A percentile compares a stretch with the other conserved stretches of the same genome.
phyloP scores from a whole-genome alignment of 2,888 invertebrate species.

The Agrochola macilenta region DNA sequence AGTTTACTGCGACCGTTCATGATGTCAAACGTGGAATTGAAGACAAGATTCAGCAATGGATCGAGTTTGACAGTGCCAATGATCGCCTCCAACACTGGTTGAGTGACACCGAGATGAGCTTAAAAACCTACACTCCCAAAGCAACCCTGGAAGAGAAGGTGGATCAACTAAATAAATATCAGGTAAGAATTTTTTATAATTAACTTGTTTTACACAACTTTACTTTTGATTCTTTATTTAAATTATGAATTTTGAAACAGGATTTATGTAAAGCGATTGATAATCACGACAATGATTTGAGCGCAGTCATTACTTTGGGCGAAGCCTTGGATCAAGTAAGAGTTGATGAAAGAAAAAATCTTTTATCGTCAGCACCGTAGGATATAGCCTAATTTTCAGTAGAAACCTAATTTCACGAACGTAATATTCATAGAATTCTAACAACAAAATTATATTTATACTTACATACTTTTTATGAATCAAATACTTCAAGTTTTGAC shows the following conservation, averaged over 20 bases:
- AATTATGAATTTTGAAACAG: constrained; percentile 89
- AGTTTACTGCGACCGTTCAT: constrained; percentile 93
- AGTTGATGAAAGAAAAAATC: constrained; percentile 71
- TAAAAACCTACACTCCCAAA: constrained; percentile 96
- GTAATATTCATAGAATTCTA: constrained; percentile 74
- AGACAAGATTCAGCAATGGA: constrained; percentile 97
- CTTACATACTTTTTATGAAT: constrained; percentile 54
- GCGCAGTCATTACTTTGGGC: constrained; percentile 93
- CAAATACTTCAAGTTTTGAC: constrained; percentile 59
- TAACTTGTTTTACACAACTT: constrained; percentile 25
- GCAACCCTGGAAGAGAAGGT: constrained; percentile 97
- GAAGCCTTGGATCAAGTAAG: constrained; percentile 97
- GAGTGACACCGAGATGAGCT: constrained; percentile 95
- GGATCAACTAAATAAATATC: constrained; percentile 97
- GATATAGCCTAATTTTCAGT: constrained; percentile 87
- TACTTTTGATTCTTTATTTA: constrained; percentile 60
- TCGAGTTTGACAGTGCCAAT: constrained; percentile 96
- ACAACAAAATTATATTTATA: constrained; percentile 66
- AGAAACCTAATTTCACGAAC: constrained; percentile 83
- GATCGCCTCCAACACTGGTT: constrained; percentile 96
- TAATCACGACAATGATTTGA: constrained; percentile 93
- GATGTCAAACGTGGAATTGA: constrained; percentile 95
- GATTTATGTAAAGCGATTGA: constrained; percentile 94
- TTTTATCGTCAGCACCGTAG: constrained; percentile 81
- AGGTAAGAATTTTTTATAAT: constrained; percentile 90